phyloP scores from a whole-genome alignment of 2,113 vertebrate species.

The Apteryx mantelli region DNA sequence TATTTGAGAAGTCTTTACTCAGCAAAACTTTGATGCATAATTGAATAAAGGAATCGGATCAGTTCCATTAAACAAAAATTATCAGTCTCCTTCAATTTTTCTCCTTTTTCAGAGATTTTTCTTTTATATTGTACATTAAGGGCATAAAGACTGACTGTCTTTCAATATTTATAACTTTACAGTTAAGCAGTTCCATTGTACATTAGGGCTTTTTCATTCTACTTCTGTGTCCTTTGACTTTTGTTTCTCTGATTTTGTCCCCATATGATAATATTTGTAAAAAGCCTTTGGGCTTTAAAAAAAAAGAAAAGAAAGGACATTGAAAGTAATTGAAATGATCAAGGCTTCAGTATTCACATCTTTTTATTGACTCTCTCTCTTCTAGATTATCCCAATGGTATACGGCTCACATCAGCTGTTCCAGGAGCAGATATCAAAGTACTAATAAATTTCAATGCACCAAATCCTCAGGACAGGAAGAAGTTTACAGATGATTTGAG shows the following conservation, averaged over 20 bases:
- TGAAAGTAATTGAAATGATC: slow-evolving; percentile 3
- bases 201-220: background rate
- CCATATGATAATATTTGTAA: background rate
- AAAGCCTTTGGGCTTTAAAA: background rate
- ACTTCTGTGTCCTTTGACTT: background rate
- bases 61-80: background rate
- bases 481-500: slow-evolving; percentile 97
- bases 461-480: slow-evolving; percentile 97
- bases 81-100: background rate
- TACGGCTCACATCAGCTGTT: slow-evolving; percentile 92
- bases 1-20: background rate
- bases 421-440: slow-evolving; percentile 95
- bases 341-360: background rate
- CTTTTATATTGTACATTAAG: background rate
- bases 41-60: background rate
- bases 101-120: background rate
- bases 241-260: background rate
- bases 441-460: slow-evolving; percentile 98
- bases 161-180: background rate
- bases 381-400: slow-evolving; percentile 95
- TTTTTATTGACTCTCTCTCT: background rate
- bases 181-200: background rate
- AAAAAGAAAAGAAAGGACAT: background rate
- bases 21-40: background rate
- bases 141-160: background rate